Conservation (phyloP, 2,888 invertebrate species). For the Spilarctia lutea region DNA sequence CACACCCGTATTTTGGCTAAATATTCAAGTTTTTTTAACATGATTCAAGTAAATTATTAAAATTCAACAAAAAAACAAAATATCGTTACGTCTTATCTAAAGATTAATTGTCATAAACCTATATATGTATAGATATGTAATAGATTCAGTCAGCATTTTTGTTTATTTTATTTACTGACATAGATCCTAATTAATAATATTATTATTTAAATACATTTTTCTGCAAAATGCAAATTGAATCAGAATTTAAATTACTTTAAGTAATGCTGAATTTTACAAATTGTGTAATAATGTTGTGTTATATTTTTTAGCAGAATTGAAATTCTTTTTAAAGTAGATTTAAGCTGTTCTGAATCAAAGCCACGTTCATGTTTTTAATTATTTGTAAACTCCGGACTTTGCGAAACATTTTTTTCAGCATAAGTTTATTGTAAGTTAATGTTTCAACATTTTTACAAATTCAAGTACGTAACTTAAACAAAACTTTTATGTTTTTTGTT, state of each 20-base stretch:
- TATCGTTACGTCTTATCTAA: not conserved
- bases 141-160: not conserved
- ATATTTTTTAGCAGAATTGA: constrained; percentile 13
- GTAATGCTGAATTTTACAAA: too few relatives aligned
- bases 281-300: not conserved
- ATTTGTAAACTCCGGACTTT: constrained; percentile 34
- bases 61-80: not conserved
- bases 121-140: not conserved
- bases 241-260: not conserved
- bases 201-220: not conserved
- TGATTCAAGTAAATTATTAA: not conserved
- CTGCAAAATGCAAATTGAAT: not conserved
- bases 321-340: constrained; percentile 23
- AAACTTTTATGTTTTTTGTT: constrained; percentile 17
- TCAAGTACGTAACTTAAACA: constrained; percentile 20
- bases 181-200: not conserved
- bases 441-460: constrained; percentile 20
- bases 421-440: constrained; percentile 32
- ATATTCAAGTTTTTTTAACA: not conserved
- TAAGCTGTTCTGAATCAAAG: constrained; percentile 37
- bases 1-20: not conserved
- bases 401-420: constrained; percentile 30
- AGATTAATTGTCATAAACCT: not conserved
- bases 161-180: not conserved
- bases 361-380: constrained; percentile 44